Evolutionary conservation across 2,113 vertebrate genomes (phyloP), one percentile per base, ranked within the genome.

Genomic region (Mesitornis unicolor): DNA sequence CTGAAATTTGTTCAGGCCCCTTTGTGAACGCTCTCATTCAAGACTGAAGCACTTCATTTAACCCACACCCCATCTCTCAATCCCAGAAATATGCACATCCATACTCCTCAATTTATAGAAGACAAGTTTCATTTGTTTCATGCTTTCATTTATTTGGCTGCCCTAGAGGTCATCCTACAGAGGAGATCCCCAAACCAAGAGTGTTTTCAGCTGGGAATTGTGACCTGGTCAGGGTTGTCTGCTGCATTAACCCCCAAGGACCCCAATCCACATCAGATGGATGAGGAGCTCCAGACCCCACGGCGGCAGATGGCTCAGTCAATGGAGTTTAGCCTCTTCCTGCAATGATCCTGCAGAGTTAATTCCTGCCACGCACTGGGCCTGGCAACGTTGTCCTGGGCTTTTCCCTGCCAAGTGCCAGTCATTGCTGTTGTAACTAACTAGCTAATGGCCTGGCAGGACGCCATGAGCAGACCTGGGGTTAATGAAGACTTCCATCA

Each of bases 401-500:
- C 63, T 84, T 47, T 15, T 67, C 22, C 73, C 53, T 90, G 86
- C 89, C 91, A 94, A 95, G 86, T 38, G 48, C 92, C 82, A 81
- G 86, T 87, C 82, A 67, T 4, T 64, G 61, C 76, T 89, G 25
- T 75, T 92, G 77, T 67, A 73, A 84, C 78, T 53, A 80, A 81
- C 36, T 35, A 63, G 69, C 82, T 84, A 84, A 84, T 87, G 78
- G 89, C 47, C 82, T 92, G 89, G 92, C 68, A 90, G 68, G 74
- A 40, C 2, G 78, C 86, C 48, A 1, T 13, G 33, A 61, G 35
- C 77, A 76, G 89, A 65, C 47, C 85, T 36, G n/a, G 69, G 90
- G 86, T 87, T 96, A 84, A 95, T 82, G 69, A 91, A 63, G 88
- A 74, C 47, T 89, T 91, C 82, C 82, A 67, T 90, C 78, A 87